phyloP scores from a whole-genome alignment of 2,797 vertebrate genomes.

The Fratercula arctica region DNA sequence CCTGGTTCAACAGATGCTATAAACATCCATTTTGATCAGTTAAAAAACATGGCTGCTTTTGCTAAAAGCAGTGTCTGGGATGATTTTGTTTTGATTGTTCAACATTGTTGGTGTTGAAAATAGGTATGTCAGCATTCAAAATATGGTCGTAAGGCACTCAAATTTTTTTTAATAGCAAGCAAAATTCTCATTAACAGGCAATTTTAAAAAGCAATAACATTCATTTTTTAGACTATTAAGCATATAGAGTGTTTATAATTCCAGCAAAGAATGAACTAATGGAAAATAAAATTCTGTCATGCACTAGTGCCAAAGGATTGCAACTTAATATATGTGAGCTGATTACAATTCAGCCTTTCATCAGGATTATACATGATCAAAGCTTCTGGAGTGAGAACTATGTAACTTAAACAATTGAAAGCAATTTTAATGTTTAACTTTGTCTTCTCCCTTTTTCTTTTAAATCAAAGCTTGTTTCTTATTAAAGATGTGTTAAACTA shows the following conservation, averaged over 20 bases:
- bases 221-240: constrained; percentile 64
- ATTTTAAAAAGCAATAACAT: constrained; percentile 61
- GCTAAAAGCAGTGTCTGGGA: constrained; percentile 26
- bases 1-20: constrained; percentile 15
- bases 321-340: constrained; percentile 50
- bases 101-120: constrained; percentile 50
- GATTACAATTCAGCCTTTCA: constrained; percentile 61
- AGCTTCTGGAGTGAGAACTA: constrained; percentile 51
- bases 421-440: constrained; percentile 47
- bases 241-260: constrained; percentile 67
- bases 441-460: constrained; percentile 20
- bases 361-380: constrained; percentile 56
- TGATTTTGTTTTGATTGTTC: constrained; percentile 56
- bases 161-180: constrained; percentile 35
- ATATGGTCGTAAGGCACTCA: constrained; percentile 34
- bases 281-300: constrained; percentile 59
- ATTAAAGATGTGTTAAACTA: constrained; percentile 20
- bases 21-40: constrained; percentile 42
- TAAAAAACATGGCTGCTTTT: constrained; percentile 26
- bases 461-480: constrained; percentile 12
- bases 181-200: constrained; percentile 62
- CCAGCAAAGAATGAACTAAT: constrained; percentile 63
- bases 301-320: constrained; percentile 2
- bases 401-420: constrained; percentile 61
- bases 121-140: constrained; percentile 38